Base-by-base conservation (phyloP, 1,140 invertebrate genomes). In the Acyrthosiphon pisum region DNA sequence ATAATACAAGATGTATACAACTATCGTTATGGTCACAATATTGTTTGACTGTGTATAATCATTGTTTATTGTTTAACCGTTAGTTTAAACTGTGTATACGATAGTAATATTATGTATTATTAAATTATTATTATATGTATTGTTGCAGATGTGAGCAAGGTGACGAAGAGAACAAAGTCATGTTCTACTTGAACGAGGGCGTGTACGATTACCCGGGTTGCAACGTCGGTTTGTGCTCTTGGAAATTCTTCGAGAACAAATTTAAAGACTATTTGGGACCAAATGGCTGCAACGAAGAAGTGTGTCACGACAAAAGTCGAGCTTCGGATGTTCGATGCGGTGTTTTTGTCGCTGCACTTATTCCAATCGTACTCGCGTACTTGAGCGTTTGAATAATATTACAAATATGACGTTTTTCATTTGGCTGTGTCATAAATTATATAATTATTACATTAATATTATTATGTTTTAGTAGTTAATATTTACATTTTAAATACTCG, bases 191-290 rank as follows among this genome's bases (percentile, higher is more conserved):
- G 93, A 94, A 95, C 48, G 96, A 96, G 94, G 94, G 95, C 46
- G 94, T 95, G 9, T 93, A 96, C 22, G 87, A 94, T 44, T 95
- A 95, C 53, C 94, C 95, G 23, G 95, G 95, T 50, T 96, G 96
- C 92, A 94, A 95, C n/a, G 95, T 96, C 0, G 96, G 96, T 1
- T 94, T 96, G 2, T 96, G 96, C 94, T 95, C 95, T 86, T 96
- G 96, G 96, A 95, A 95, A 20, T 95, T 95, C 92, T 46, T 96
- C 1, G 95, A 95, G 93, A 94, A 95, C 53, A 95, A 94, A 94
- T 95, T 96, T 46, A 94, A 94, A 20, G 87, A 94, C 14, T 56
- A 90, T 94, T n/a, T 94, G 90, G 11, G 90, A 93, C 41, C 94
- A 94, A 46, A 95, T 94, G 48, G 94, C 93, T 93, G 68, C 94